phyloP scores from a whole-genome alignment of 2,113 vertebrate genomes.

The Microcebus ravelobensis region DNA sequence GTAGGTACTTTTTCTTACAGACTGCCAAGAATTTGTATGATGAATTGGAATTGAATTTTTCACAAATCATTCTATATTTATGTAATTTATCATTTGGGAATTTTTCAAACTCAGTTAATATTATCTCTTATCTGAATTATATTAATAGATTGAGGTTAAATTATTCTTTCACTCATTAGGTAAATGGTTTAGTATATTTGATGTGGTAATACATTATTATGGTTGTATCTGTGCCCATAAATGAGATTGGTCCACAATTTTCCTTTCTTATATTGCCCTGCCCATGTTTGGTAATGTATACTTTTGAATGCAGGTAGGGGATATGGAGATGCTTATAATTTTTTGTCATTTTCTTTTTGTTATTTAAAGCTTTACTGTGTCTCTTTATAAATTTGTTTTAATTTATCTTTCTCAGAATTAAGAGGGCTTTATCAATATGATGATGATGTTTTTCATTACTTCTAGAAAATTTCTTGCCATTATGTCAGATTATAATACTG shows the following conservation, averaged over 20 bases:
- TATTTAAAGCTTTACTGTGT: background rate
- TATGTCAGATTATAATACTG: background rate
- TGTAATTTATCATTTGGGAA: background rate
- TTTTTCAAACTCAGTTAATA: background rate
- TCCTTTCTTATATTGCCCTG: background rate
- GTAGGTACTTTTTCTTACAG: background rate
- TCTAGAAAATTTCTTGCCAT: background rate
- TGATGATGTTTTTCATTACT: background rate
- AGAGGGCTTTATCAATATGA: background rate
- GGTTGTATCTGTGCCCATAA: background rate
- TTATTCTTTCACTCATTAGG: background rate
- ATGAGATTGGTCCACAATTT: background rate
- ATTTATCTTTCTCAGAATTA: background rate
- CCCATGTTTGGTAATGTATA: background rate
- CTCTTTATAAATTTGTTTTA: background rate
- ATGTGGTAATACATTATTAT: background rate
- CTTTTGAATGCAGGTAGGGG: background rate
- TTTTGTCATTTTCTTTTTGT: background rate
- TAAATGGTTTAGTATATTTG: background rate
- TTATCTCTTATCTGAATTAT: background rate
- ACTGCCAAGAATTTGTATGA: background rate
- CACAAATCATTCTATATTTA: background rate
- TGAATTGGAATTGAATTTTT: background rate
- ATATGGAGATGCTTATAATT: background rate
- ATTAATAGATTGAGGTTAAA: conserved; percentile 12